Evolutionary conservation across 2,888 invertebrate genomes (phyloP).

Genomic region (Helobdella robusta): DNA sequence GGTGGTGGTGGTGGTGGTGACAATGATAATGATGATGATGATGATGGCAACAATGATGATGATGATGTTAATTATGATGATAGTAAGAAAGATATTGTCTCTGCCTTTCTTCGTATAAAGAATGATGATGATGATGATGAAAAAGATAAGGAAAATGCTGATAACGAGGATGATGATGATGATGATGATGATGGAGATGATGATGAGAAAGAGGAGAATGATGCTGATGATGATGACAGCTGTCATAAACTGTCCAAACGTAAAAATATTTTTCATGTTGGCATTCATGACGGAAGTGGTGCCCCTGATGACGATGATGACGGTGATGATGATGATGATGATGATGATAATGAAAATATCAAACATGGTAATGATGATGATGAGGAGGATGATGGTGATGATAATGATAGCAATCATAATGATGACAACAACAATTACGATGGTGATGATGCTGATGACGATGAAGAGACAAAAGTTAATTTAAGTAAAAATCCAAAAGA

Average conservation of each 20-base stretch:
- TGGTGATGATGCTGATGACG: not conserved
- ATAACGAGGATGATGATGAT: no score
- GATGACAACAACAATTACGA: not conserved
- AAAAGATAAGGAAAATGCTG: not conserved
- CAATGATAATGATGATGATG: not conserved
- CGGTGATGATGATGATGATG: conserved; percentile 20
- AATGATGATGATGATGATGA: not conserved
- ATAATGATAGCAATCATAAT: no score
- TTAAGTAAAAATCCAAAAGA: no score
- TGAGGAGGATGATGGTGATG: not conserved
- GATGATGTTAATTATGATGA: not conserved
- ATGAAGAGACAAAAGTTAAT: no score
- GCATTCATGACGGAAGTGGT: conserved; percentile 22
- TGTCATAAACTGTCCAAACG: no score
- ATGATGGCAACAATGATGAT: not conserved
- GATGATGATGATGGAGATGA: no score
- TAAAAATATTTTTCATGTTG: no score
- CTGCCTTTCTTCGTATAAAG: not conserved
- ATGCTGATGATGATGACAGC: not conserved
- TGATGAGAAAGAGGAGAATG: no score
- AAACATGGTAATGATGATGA: not conserved
- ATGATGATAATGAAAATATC: conserved; percentile 3
- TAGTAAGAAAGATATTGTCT: not conserved
- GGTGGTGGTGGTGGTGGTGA: not conserved
- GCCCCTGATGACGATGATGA: conserved; percentile 18